Evolutionary conservation across 2,113 vertebrate genomes (phyloP).

Genomic region (Globicephala melas): DNA sequence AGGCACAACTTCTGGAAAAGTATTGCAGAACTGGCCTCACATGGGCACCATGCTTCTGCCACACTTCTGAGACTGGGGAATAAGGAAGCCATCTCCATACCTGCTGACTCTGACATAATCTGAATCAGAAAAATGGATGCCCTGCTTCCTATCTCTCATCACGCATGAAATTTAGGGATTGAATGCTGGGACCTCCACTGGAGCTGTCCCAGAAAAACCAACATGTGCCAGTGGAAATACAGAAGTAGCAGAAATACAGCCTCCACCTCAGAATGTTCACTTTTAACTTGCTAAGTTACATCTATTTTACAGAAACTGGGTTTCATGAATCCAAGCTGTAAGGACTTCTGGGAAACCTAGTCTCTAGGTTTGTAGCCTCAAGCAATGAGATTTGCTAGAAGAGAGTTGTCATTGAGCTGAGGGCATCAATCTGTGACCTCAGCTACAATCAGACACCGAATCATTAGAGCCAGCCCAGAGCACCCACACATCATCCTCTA

Average conservation of each 20-base stretch:
- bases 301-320: constrained; percentile 18
- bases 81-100: not conserved
- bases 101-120: not conserved
- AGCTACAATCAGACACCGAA: not conserved
- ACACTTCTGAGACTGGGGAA: not conserved
- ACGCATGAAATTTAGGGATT: not conserved
- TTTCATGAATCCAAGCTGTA: not conserved
- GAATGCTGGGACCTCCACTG: not conserved
- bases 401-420: not conserved
- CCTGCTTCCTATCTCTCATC: not conserved
- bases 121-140: not conserved
- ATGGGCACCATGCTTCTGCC: not conserved
- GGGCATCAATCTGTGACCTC: not conserved
- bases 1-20: not conserved
- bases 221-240: not conserved
- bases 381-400: not conserved
- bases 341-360: not conserved
- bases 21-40: not conserved
- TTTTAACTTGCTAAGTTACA: not conserved
- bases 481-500: not conserved
- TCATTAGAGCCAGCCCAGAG: not conserved
- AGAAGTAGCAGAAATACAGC: not conserved
- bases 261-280: not conserved
- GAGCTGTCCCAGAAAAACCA: not conserved
- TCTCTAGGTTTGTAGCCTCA: constrained; percentile 25